Conservation (phyloP, 2,797 vertebrate species). For the Peromyscus eremicus region DNA sequence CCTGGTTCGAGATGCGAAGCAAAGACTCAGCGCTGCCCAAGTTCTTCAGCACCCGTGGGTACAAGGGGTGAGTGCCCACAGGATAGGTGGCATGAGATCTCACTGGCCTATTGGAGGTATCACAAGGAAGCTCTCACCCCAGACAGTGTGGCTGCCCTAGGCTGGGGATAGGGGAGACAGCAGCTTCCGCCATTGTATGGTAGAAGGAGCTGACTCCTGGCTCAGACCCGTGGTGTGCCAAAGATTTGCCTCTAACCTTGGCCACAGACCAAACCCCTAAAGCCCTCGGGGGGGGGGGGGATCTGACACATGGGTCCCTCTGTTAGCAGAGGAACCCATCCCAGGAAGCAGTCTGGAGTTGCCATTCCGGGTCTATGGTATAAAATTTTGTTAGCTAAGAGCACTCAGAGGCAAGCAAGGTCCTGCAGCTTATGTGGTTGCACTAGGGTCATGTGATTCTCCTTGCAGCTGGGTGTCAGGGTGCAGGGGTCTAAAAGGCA, state of each 20-base stretch:
- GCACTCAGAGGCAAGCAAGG: neutral
- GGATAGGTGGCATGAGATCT: neutral
- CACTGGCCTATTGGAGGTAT: neutral
- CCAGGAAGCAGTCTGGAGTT: neutral
- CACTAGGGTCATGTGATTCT: neutral
- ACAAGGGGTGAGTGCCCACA: constrained; percentile 92
- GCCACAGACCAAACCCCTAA: neutral
- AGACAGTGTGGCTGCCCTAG: neutral
- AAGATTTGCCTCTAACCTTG: neutral
- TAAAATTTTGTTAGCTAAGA: neutral
- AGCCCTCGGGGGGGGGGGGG: neutral
- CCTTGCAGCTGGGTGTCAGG: neutral
- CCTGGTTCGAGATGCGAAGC: constrained; percentile 90
- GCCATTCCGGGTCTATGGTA: neutral
- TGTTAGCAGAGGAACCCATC: neutral
- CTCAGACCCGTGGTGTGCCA: neutral
- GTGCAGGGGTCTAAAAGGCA: neutral
- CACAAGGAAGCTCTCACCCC: neutral
- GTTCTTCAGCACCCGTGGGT: constrained; percentile 95
- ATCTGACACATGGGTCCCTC: neutral
- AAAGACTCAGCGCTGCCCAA: constrained; percentile 90
- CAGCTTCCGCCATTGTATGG: neutral
- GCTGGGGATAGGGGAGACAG: neutral
- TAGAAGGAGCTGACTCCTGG: neutral
- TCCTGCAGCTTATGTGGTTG: neutral